A percentile compares a stretch with the other conserved stretches of the same genome.
These are phyloP conservation scores for Notarius quadriscutis DNA, from an alignment of 2,113 vertebrate genomes.

Conservation along the genomic window DNA sequence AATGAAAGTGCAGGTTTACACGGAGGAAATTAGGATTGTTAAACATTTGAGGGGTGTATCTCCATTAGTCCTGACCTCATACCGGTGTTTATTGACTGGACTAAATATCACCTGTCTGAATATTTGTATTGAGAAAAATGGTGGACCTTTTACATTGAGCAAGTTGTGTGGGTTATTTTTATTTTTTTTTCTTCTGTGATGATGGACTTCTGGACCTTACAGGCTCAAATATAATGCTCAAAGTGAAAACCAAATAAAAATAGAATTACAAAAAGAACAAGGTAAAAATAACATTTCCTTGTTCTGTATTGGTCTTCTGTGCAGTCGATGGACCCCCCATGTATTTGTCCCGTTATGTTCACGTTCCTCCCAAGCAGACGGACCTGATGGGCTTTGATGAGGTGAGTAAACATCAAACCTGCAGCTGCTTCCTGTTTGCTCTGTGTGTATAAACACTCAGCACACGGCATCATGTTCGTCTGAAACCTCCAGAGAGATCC, in stretches of 20 bases:
- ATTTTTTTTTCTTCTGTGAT: background rate
- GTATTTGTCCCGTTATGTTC: constrained; percentile 79
- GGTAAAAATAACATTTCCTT: background rate
- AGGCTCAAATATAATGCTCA: no score
- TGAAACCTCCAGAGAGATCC: background rate
- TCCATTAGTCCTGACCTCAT: background rate
- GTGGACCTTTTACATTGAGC: background rate
- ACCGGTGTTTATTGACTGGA: background rate
- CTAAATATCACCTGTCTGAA: background rate
- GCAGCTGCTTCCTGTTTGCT: background rate
- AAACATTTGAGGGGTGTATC: no score
- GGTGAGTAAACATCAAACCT: constrained; percentile 63
- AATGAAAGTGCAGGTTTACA: no score
- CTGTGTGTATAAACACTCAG: background rate
- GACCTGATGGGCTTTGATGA: constrained; percentile 94
- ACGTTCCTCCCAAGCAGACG: constrained; percentile 75
- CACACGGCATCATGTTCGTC: background rate
- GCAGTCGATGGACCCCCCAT: constrained; percentile 89
- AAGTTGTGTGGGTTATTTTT: no score
- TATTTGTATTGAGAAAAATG: background rate
- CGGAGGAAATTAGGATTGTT: no score
- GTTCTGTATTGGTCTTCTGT: constrained; percentile 19
- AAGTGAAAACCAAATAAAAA: background rate
- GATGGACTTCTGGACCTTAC: background rate
- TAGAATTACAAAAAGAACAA: background rate